A percentile compares a stretch with the other conserved stretches of the same genome.
Conservation (phyloP, 2,888 invertebrate species). For the Melieria picta region DNA sequence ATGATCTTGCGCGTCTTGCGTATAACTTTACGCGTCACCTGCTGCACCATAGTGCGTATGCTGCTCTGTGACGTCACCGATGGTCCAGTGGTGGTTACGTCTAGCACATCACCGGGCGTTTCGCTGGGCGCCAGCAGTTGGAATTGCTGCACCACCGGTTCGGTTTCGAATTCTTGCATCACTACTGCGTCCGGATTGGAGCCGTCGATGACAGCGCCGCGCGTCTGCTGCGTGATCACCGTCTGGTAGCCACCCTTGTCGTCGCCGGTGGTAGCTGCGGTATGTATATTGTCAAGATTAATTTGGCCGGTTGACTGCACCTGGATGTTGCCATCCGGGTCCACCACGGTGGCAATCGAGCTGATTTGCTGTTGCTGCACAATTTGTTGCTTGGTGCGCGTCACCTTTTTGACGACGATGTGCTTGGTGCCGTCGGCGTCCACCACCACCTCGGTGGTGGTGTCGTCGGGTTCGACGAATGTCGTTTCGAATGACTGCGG, state of each 20-base stretch:
- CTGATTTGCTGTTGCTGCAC: conserved; percentile 71
- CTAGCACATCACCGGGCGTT: conserved; percentile 59
- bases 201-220: conserved; percentile 54
- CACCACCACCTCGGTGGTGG: conserved; percentile 81
- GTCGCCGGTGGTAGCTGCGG: conserved; percentile 65
- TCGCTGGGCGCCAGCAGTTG: conserved; percentile 48
- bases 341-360: conserved; percentile 68
- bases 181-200: conserved; percentile 53
- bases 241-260: conserved; percentile 69
- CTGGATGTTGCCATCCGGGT: conserved; percentile 72
- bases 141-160: conserved; percentile 62
- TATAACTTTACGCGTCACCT: conserved; percentile 82
- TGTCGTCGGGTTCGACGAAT: conserved; percentile 83
- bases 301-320: conserved; percentile 71
- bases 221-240: conserved; percentile 52
- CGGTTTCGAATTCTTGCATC: conserved; percentile 59
- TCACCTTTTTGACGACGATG: conserved; percentile 79
- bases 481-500: conserved; percentile 84
- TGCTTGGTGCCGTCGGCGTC: conserved; percentile 84
- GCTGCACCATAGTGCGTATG: conserved; percentile 82
- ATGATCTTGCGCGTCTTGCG: conserved; percentile 80
- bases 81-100: conserved; percentile 66
- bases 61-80: conserved; percentile 54
- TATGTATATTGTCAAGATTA: conserved; percentile 70
- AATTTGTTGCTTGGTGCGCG: conserved; percentile 76